Evolutionary conservation across 1,140 invertebrate species (phyloP).

Genomic region (Procambarus virginalis): DNA sequence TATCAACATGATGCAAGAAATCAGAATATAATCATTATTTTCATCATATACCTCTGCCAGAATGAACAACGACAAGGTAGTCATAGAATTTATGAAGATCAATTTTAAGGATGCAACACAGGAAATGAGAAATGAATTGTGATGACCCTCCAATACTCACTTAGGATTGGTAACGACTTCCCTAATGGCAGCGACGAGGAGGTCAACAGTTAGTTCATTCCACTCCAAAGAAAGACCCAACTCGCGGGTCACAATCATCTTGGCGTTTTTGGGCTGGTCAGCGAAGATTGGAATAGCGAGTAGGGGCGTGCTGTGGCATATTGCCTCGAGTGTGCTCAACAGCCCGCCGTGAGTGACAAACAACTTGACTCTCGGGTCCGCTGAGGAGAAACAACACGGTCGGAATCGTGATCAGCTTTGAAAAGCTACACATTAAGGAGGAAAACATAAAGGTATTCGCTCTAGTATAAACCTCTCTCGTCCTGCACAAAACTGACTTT

Average conservation of each 20-base stretch:
- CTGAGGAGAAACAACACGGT: constrained; percentile 75
- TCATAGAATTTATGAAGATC: too few species aligned
- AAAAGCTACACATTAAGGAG: too few species aligned
- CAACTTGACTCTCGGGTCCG: constrained; percentile 80
- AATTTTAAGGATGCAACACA: too few species aligned
- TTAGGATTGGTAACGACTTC: constrained; percentile 26
- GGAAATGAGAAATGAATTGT: too few species aligned
- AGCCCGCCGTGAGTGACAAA: constrained; percentile 43
- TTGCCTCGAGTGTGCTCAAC: constrained; percentile 80
- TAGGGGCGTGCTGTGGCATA: constrained; percentile 83
- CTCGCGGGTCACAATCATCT: neutral
- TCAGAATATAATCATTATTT: too few species aligned
- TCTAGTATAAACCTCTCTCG: too few species aligned
- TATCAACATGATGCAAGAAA: too few species aligned
- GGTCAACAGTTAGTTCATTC: constrained; percentile 25
- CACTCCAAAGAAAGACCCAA: constrained; percentile 8
- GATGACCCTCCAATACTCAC: constrained; percentile 1
- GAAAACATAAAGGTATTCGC: too few species aligned
- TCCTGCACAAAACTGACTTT: too few species aligned
- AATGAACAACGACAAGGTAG: too few species aligned
- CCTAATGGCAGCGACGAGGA: constrained; percentile 8
- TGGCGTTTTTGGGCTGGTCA: constrained; percentile 77
- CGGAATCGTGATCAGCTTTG: too few species aligned
- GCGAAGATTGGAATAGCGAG: constrained; percentile 83
- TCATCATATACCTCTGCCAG: too few species aligned